Evolutionary conservation across 2,113 vertebrate species (phyloP), one percentile per base, ranked within the genome.

Genomic region (Candoia aspera): DNA sequence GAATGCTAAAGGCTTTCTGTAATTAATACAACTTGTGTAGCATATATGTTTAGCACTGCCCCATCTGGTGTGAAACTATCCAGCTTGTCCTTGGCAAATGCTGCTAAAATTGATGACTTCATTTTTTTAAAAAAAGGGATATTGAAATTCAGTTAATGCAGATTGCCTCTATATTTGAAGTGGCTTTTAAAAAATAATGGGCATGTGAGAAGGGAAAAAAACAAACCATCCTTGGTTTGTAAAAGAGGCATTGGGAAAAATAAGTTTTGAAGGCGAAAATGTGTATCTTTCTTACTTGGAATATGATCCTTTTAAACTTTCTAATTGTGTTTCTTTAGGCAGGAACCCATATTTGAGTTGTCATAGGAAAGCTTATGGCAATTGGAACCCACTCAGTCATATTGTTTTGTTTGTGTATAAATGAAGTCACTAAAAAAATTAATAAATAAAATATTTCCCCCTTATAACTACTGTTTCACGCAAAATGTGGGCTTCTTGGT

Each of bases 71-170:
- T 92, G 92, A 97, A 96, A 93, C 91, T 87, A 92, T 95, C 83
- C 92, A 94, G 95, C 94, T 93, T 90, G 85, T 62, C 93, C 90
- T 89, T 93, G 88, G 15, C 93, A 95, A 95, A 93, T 0, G 93
- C 87, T 96, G 93, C 83, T 94, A 62, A 95, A 96, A 97, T 95
- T 95, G 96, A 95, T 94, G 95, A 62, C 92, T 57, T 73, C n/a
- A 89, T 89, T 83, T 83, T 42, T 83, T 83, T 73, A 13, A 24
- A 55, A 73, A 94, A 94, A 94, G 94, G 92, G 92, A 95, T 92
- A 95, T 46, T 93, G 86, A 94, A 96, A 90, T 95, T 94, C 96
- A 97, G 96, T 96, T 97, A 95, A 96, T 91, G 88, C 89, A 96
- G 92, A 94, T 92, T 6, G 1, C 90, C 91, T 96, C 87, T 59